Evolutionary conservation across 2,797 vertebrate genomes (phyloP), one percentile per base, ranked within the genome.

Genomic region (Notoglanidium macrostoma): DNA sequence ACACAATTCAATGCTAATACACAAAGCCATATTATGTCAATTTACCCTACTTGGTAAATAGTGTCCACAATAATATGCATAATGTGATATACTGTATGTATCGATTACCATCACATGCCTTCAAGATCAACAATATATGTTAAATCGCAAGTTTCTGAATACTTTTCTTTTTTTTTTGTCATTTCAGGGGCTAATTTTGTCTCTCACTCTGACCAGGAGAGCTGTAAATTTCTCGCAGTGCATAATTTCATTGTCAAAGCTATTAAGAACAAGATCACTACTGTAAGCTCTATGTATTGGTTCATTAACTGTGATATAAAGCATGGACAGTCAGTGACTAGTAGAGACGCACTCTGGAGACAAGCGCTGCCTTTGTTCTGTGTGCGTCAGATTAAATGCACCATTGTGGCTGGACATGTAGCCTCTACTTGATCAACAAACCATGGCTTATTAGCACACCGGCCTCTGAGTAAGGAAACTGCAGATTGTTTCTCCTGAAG

Each of bases 291-390:
- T 76, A 84, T 86, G 77, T 51, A 84, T 89, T 85, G 85, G 78
- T 88, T 89, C 85, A 88, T 91, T 87, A 89, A 85, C 54, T 74
- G 80, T 72, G 83, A 85, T 87, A 84, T 85, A 88, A 87, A 85
- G 83, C 88, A 80, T 87, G 83, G 59, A 87, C 85, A 87, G 87
- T 81, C 79, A 84, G 88, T 84, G 86, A 91, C 87, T 85, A 88
- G 87, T 85, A 89, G 88, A 57, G 88, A 89, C 83, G 74, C 73
- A 82, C 87, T 59, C 80, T 49, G 44, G 72, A 32, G 73, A 88
- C 79, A 86, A 89, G 49, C 65, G 74, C 83, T 49, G 85, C 83
- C 79, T 68, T 49, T 88, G 67, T 90, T 86, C 70, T 77, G 63
- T 46, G 76, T 7, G 70, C 35, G 74, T 68, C 80, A 65, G 72